These are phyloP conservation scores for Pterostichus madidus DNA, from an alignment of 2,888 invertebrate species.

Conservation along the genomic window DNA sequence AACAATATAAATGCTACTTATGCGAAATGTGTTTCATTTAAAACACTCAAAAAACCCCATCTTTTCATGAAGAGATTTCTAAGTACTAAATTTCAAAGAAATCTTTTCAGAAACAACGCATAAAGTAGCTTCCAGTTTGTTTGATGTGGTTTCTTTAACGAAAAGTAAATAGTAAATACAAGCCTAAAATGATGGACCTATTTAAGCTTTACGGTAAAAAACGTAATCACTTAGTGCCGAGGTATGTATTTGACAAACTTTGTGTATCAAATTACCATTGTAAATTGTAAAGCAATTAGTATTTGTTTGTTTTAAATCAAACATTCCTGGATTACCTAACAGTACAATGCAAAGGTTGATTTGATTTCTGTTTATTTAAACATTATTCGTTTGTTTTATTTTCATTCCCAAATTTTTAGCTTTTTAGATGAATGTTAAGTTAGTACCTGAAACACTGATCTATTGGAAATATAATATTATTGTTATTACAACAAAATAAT, in stretches of 20 bases:
- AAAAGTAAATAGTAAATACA: conserved; percentile 29
- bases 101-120: conserved; percentile 35
- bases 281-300: conserved; percentile 2
- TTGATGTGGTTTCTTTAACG: conserved; percentile 48
- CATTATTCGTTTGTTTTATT: too few relatives aligned
- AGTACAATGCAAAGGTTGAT: too few relatives aligned
- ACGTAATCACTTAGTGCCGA: conserved; percentile 13
- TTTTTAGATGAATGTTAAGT: too few relatives aligned
- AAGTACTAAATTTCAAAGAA: conserved; percentile 9
- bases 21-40: conserved; percentile 44
- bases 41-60: conserved; percentile 19
- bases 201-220: conserved; percentile 12
- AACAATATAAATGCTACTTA: conserved; percentile 33
- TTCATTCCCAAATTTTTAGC: too few relatives aligned
- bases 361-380: too few relatives aligned
- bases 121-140: conserved; percentile 15
- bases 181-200: conserved; percentile 5
- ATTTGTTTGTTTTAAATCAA: neutral
- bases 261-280: conserved; percentile 13
- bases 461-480: neutral
- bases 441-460: too few relatives aligned
- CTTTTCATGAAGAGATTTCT: conserved; percentile 1
- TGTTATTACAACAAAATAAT: neutral
- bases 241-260: conserved; percentile 1
- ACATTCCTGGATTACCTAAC: too few relatives aligned